phyloP scores from a whole-genome alignment of 2,888 invertebrate genomes.

The Neria commutata region DNA sequence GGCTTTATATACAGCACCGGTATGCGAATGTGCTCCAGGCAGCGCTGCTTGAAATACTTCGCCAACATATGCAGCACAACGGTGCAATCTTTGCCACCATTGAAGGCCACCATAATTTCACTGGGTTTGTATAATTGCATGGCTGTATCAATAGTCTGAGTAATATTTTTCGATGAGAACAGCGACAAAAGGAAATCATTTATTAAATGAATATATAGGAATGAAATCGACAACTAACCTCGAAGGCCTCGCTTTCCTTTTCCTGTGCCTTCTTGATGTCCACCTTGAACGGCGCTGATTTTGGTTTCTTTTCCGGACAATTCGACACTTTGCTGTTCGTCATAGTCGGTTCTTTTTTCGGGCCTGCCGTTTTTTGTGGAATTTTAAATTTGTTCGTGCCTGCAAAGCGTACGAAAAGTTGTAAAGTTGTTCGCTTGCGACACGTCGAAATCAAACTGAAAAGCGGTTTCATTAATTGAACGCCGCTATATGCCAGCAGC shows the following conservation, averaged over 20 bases:
- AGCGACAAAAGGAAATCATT: no score
- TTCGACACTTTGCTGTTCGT: no score
- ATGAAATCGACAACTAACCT: background rate
- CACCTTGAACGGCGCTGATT: background rate
- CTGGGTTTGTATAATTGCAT: conserved; percentile 70
- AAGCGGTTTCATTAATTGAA: no score
- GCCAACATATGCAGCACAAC: conserved; percentile 77
- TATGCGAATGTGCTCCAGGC: conserved; percentile 64
- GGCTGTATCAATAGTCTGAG: conserved; percentile 69
- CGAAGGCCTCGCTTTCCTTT: background rate
- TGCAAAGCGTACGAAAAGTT: no score
- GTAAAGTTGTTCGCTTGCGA: no score
- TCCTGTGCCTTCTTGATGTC: background rate
- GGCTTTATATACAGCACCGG: conserved; percentile 79
- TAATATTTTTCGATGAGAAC: background rate
- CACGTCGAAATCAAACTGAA: no score
- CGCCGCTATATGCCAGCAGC: no score
- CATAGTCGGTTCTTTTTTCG: background rate
- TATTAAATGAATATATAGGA: no score
- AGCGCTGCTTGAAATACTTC: conserved; percentile 50
- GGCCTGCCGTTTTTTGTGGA: no score
- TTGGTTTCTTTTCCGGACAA: no score
- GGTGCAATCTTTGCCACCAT: conserved; percentile 99
- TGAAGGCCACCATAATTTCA: conserved; percentile 89
- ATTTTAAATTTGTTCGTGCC: no score